Evolutionary conservation across 2,888 invertebrate species (phyloP).

Genomic region (Sinopyrophorus schimmeli): DNA sequence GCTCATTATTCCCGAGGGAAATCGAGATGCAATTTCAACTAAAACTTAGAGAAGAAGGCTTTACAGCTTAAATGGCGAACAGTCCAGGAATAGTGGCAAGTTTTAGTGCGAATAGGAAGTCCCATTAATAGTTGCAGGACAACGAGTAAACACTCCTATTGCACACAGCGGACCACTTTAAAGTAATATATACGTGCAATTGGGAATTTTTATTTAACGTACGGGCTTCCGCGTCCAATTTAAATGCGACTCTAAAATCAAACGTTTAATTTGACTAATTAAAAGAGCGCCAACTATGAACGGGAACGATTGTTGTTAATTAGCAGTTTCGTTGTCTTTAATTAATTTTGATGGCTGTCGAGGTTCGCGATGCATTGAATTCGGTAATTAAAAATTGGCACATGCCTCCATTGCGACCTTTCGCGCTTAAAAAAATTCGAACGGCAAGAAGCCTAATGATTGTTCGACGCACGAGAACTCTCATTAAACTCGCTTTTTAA

Average conservation of each 20-base stretch:
- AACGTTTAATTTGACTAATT: slow-evolving; percentile 15
- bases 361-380: slow-evolving; percentile 22
- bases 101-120: neutral
- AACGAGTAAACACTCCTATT: slow-evolving; percentile 2
- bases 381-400: slow-evolving; percentile 19
- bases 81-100: slow-evolving; percentile 14
- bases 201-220: slow-evolving; percentile 12
- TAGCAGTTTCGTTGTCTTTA: slow-evolving; percentile 23
- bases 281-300: slow-evolving; percentile 7
- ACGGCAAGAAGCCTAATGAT: no score
- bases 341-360: slow-evolving; percentile 23
- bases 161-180: slow-evolving; percentile 7
- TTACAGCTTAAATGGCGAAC: slow-evolving; percentile 11
- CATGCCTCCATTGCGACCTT: no score
- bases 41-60: slow-evolving; percentile 9
- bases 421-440: no score
- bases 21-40: slow-evolving; percentile 10
- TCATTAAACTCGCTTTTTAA: no score
- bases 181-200: slow-evolving; percentile 3
- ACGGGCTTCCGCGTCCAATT: no score
- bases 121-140: slow-evolving; percentile 17
- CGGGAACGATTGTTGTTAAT: slow-evolving; percentile 14
- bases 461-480: no score
- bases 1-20: slow-evolving; percentile 12
- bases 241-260: slow-evolving; percentile 11